Conservation (phyloP, 2,888 invertebrate genomes). For the Cremastinae sp. region DNA sequence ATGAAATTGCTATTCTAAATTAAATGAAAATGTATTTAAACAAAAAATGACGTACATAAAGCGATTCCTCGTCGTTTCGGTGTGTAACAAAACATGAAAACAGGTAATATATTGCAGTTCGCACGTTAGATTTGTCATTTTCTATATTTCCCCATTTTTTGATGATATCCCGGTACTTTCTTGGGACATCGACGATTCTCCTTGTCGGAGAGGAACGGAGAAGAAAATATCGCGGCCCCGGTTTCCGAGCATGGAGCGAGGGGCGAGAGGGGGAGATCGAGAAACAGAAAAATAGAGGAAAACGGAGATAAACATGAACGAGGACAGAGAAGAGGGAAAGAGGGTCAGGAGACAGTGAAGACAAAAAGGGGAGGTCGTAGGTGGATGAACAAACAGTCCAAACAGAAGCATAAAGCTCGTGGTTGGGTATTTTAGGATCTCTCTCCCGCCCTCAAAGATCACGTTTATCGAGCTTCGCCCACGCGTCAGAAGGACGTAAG, state of each 20-base stretch:
- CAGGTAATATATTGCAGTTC: too few species aligned
- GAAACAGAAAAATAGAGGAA: conserved; percentile 25
- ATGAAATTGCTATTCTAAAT: too few species aligned
- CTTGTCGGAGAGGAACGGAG: conserved; percentile 6
- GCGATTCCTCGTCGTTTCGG: too few species aligned
- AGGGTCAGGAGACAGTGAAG: conserved; percentile 13
- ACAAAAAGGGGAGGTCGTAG: conserved; percentile 29
- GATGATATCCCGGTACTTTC: too few species aligned
- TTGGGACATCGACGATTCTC: too few species aligned
- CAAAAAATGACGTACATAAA: too few species aligned
- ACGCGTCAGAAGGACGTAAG: conserved; percentile 17
- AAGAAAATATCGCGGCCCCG: not conserved
- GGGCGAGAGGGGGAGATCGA: not conserved
- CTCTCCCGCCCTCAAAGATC: conserved; percentile 35
- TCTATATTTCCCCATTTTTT: too few species aligned
- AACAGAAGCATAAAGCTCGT: conserved; percentile 58
- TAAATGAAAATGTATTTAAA: too few species aligned
- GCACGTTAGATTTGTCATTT: too few species aligned
- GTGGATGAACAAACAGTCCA: conserved; percentile 57
- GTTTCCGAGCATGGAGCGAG: not conserved
- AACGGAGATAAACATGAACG: conserved; percentile 5
- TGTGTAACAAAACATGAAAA: too few species aligned
- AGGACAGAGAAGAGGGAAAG: not conserved
- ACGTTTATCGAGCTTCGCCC: conserved; percentile 32
- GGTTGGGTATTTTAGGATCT: conserved; percentile 48